A percentile compares a stretch with the other conserved stretches of the same genome.
Evolutionary conservation across 2,888 invertebrate species (phyloP).

Genomic region (Meliscaeva auricollis): DNA sequence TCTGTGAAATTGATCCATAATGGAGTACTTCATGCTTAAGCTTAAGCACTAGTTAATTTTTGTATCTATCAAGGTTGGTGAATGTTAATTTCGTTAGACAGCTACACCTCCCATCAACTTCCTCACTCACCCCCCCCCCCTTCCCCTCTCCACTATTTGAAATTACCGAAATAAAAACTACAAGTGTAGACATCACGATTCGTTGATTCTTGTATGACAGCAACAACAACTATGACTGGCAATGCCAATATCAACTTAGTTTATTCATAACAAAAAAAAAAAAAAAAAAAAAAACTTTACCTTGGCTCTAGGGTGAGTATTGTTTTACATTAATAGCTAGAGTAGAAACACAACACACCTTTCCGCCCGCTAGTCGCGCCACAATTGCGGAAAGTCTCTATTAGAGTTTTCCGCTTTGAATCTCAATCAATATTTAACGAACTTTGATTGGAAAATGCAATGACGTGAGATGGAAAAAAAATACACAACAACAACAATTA

Average conservation of each 20-base stretch:
- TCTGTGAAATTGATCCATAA: slow-evolving; percentile 30
- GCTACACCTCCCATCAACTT: not conserved
- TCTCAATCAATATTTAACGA: slow-evolving; percentile 69
- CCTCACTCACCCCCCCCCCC: too few relatives aligned
- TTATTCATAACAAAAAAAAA: not conserved
- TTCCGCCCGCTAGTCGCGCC: slow-evolving; percentile 17
- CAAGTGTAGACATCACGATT: slow-evolving; percentile 42
- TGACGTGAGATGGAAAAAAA: slow-evolving; percentile 45
- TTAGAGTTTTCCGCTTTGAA: slow-evolving; percentile 49
- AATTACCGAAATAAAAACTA: slow-evolving; percentile 41
- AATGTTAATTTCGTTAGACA: not conserved
- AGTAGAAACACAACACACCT: slow-evolving; percentile 7
- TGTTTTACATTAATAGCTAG: slow-evolving; percentile 50
- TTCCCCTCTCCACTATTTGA: not conserved
- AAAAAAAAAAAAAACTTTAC: not conserved
- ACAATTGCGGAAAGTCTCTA: slow-evolving; percentile 42
- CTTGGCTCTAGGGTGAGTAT: slow-evolving; percentile 36
- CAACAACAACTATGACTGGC: not conserved
- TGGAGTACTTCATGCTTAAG: slow-evolving; percentile 4
- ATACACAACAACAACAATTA: not conserved
- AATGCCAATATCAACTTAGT: slow-evolving; percentile 40
- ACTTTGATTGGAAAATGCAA: slow-evolving; percentile 72
- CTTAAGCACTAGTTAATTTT: slow-evolving; percentile 16
- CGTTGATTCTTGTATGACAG: slow-evolving; percentile 49
- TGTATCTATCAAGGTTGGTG: slow-evolving; percentile 61